These are phyloP conservation scores for Troglohyphantes excavatus DNA, from an alignment of 2,888 invertebrate species.

Conservation along the genomic window DNA sequence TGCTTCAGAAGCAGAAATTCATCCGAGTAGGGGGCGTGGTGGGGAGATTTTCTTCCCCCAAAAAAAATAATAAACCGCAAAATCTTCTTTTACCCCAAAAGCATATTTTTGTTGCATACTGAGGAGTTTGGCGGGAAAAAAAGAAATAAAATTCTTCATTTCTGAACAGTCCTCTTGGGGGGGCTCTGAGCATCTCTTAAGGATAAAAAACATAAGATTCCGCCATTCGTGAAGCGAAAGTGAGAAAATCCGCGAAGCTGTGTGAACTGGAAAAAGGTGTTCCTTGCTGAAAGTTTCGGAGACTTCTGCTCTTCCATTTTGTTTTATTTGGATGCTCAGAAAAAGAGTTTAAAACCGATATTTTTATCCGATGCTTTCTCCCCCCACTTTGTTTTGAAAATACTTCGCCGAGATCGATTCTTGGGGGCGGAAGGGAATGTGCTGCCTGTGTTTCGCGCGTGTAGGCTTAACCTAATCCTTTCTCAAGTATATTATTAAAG, in stretches of 20 bases:
- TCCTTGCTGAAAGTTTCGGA: not conserved
- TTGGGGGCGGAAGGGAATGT: no score
- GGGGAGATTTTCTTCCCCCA: not conserved
- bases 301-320: not conserved
- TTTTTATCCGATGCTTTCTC: not conserved
- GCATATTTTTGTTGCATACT: conserved; percentile 9
- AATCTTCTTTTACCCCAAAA: not conserved
- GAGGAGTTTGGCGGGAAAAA: not conserved
- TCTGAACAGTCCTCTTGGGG: not conserved
- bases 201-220: conserved; percentile 9
- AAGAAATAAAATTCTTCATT: not conserved
- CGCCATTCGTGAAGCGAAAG: not conserved
- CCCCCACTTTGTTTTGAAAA: no score
- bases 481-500: no score
- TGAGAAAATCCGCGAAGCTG: not conserved
- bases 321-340: not conserved
- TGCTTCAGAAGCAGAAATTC: conserved; percentile 7
- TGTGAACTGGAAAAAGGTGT: not conserved
- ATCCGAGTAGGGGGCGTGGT: not conserved
- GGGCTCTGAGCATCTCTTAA: not conserved
- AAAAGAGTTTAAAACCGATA: not conserved
- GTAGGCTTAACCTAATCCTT: no score
- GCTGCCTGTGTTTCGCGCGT: no score
- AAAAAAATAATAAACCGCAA: not conserved
- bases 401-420: no score